Evolutionary conservation across 2,888 invertebrate genomes (phyloP).

Genomic region (Polyommatus iphigenia): DNA sequence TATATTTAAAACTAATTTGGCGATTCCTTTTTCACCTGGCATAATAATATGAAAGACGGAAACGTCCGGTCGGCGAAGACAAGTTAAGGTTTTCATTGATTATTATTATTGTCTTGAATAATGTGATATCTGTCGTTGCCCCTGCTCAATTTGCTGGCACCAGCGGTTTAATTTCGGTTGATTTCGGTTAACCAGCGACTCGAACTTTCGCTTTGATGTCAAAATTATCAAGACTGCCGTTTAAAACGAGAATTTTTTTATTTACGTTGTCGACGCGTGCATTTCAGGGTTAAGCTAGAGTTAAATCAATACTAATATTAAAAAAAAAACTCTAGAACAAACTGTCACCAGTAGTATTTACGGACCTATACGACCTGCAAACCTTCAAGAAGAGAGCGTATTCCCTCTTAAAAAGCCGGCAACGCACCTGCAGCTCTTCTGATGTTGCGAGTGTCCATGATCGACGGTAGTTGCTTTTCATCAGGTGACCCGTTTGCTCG

Average conservation of each 20-base stretch:
- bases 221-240: conserved; percentile 13
- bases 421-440: no score
- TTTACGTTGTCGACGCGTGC: background rate
- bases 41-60: no score
- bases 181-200: conserved; percentile 32
- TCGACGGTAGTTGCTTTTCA: no score
- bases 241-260: background rate
- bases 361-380: no score
- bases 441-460: no score
- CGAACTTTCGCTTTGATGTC: conserved; percentile 26
- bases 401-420: no score
- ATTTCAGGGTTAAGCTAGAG: background rate
- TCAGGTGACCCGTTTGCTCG: no score
- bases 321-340: no score
- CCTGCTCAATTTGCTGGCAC: conserved; percentile 29
- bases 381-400: no score
- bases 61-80: background rate
- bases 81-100: conserved; percentile 23
- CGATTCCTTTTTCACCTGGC: no score
- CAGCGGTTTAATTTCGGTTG: conserved; percentile 28
- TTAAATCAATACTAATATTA: background rate
- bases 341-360: no score
- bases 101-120: conserved; percentile 31
- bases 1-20: no score
- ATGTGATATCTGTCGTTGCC: conserved; percentile 30